Conservation (phyloP, 2,888 invertebrate species). For the Conchocele bisecta region DNA sequence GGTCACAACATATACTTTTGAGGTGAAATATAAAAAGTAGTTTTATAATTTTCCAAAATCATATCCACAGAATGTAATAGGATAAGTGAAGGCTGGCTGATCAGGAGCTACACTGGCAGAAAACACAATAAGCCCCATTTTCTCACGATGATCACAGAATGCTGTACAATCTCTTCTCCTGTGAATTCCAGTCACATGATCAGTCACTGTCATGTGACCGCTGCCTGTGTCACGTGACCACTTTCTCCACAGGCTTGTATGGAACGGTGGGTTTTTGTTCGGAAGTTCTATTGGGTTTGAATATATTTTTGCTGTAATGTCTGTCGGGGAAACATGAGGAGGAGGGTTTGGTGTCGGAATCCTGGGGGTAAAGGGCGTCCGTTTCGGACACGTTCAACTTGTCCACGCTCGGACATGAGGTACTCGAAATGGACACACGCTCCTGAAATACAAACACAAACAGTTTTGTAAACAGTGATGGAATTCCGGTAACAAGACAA, state of each 20-base stretch:
- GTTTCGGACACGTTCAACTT: conserved; percentile 77
- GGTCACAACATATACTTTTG: too few relatives aligned
- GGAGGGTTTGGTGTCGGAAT: conserved; percentile 45
- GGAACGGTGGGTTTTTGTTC: conserved; percentile 59
- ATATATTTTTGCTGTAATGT: conserved; percentile 60
- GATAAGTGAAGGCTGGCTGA: too few relatives aligned
- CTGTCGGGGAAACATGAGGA: conserved; percentile 55
- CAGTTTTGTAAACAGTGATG: too few relatives aligned
- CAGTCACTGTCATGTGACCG: background rate
- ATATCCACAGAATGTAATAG: too few relatives aligned
- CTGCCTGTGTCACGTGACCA: conserved; percentile 30
- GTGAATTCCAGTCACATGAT: background rate
- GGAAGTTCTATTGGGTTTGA: conserved; percentile 55
- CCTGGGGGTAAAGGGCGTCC: conserved; percentile 65
- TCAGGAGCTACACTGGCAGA: too few relatives aligned
- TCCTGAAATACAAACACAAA: conserved; percentile 63
- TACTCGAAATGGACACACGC: conserved; percentile 65
- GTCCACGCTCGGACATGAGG: conserved; percentile 64
- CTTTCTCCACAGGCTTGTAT: conserved; percentile 64
- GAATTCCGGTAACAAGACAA: too few relatives aligned
- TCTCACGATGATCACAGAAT: too few relatives aligned
- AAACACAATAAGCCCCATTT: too few relatives aligned
- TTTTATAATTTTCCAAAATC: too few relatives aligned
- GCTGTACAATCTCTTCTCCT: too few relatives aligned
- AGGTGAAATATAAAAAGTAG: too few relatives aligned